phyloP scores from a whole-genome alignment of 2,113 vertebrate species.

The Hypocryptadius cinnamomeus region DNA sequence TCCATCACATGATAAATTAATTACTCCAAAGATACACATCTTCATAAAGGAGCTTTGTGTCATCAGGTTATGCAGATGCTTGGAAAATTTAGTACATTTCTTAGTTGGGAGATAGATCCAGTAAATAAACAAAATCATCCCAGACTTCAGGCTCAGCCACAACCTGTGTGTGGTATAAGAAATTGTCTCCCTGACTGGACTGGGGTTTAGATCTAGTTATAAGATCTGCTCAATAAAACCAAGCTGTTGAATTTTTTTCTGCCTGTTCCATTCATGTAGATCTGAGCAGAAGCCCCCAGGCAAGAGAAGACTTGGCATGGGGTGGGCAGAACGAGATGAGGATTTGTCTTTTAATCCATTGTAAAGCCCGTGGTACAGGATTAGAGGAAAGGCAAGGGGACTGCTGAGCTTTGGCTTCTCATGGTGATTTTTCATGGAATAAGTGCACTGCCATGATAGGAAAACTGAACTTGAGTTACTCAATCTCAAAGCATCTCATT shows the following conservation, averaged over 20 bases:
- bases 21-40: conserved; percentile 6
- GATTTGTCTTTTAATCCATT: background rate
- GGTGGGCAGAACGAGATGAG: background rate
- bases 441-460: background rate
- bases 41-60: background rate
- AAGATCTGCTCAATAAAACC: background rate
- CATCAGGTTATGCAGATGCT: background rate
- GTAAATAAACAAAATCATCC: background rate
- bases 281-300: background rate
- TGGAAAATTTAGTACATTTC: background rate
- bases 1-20: background rate
- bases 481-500: background rate
- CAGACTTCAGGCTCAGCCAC: background rate
- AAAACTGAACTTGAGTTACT: background rate
- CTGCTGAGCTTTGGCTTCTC: background rate
- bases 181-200: background rate
- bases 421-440: background rate
- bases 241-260: background rate
- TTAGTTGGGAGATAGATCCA: background rate
- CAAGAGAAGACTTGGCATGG: background rate
- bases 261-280: background rate
- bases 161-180: background rate
- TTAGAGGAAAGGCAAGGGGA: background rate
- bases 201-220: background rate
- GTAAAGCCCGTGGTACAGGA: background rate